Evolutionary conservation across 23 tunicate species (phyloP), one percentile per base, ranked within the genome.

Genomic region (Clavelina lepadiformis): DNA sequence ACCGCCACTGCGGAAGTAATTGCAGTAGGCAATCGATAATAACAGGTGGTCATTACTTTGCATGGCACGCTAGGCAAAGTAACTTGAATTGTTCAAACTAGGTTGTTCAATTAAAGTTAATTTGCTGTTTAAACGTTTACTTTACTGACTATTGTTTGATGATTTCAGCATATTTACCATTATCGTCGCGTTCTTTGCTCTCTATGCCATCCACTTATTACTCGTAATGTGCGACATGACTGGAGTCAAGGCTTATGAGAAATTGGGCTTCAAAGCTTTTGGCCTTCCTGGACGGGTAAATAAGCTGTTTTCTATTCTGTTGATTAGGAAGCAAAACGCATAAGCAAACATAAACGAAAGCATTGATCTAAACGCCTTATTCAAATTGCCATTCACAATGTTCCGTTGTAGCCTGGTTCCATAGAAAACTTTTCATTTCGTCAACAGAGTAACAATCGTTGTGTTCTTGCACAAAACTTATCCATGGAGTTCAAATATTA

Each of bases 161-260:
- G 21, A 30, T 78, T 68, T 33, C 76, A 86, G 95, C 63, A 55
- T 59, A 13, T 65, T 70, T 5, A 71, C 63, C 46, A 69, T 91
- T 3, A 46, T 41, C 5, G 99, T 94, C 15, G 95, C 99, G 0
- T 51, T 75, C 27, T 47, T 94, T 23, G 91, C 92, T 5, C 49
- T 86, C 65, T 94, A 65, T 50, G 95, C 99, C 21, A 94, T 94
- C 50, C 99, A 94, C 51, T 58, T 94, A 28, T 81, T 94, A 1
- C 73, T 94, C 4, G 60, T 58, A 21, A 61, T 94, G 62, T 94
- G 99, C 64, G 95, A 88, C 29, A 84, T 86, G 69, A 94, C 99
- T 26, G 82, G 82, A 28, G 95, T 94, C 41, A 86, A 94, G 63
- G 83, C 95, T 0, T 94, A 94, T 72, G 99, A 94, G 46, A 81